Evolutionary conservation across 2,797 vertebrate genomes (phyloP), one percentile per base, ranked within the genome.

Genomic region (Eleutherodactylus coqui): DNA sequence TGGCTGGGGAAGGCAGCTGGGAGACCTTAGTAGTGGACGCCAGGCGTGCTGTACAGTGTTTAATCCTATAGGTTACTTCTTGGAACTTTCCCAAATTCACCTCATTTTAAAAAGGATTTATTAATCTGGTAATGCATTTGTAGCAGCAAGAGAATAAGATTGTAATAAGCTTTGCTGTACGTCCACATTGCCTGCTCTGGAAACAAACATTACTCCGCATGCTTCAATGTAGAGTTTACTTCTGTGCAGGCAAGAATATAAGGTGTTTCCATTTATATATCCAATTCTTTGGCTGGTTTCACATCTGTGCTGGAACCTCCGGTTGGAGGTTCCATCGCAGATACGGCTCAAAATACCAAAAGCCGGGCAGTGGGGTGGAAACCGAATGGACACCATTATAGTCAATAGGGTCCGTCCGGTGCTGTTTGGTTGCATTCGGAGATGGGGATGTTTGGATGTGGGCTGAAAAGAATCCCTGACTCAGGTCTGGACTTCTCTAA

Each of bases 101-200:
- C 76, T 88, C 86, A 34, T 86, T 89, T 89, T 17, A 3, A 32
- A 67, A 87, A 85, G 38, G 34, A 84, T 88, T 90, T 80, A 86
- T 87, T 89, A 60, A 91, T 89, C 77, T 41, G 21, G 85, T 85
- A 86, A 91, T 64, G 82, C 13, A 67, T 89, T 88, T 21, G 75
- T 55, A 87, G 75, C 72, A 69, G 85, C 64, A 47, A 1, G 81
- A 76, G 43, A 60, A 75, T 76, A 21, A 51, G 70, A 51, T 34
- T 82, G 60, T 77, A 82, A 67, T 69, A 86, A 69, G 58, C 58
- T 69, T 81, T 86, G 55, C 16, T 34, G 47, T 85, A 51, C 77
- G 19, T 69, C 69, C 41, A 17, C 13, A 11, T 34, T 43, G 16
- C 55, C 17, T 70, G 9, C 10, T 67, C 43, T 38, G 14, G 38